A percentile compares a stretch with the other conserved stretches of the same genome.
phyloP scores from a whole-genome alignment of 2,113 vertebrate genomes.

The Coregonus clupeaformis region DNA sequence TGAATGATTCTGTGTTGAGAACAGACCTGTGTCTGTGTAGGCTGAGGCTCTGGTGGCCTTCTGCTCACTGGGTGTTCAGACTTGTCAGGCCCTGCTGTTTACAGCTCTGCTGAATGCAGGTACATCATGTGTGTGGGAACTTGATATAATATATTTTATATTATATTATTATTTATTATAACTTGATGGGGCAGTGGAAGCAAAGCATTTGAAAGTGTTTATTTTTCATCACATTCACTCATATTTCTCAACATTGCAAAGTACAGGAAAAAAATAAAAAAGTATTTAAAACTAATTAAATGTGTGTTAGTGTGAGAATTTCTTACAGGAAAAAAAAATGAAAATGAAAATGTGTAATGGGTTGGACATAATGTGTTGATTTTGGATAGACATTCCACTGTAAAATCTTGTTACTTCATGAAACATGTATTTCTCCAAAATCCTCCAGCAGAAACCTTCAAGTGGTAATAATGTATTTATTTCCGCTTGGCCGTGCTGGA shows the following conservation, averaged over 20 bases:
- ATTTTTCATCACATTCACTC: not conserved
- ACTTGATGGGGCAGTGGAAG: not conserved
- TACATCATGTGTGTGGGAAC: not conserved
- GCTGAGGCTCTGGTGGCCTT: not conserved
- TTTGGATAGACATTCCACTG: slow-evolving; percentile 51
- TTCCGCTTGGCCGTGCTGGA: slow-evolving; percentile 73
- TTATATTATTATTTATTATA: too few relatives aligned
- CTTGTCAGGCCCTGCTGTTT: not conserved
- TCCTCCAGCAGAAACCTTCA: slow-evolving; percentile 72
- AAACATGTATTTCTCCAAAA: slow-evolving; percentile 75
- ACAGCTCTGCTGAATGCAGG: not conserved
- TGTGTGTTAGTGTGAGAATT: too few relatives aligned
- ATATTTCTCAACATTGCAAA: too few relatives aligned
- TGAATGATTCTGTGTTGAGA: not conserved
- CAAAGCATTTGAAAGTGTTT: not conserved
- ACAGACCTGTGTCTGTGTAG: not conserved
- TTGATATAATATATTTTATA: too few relatives aligned
- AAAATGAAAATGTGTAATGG: too few relatives aligned
- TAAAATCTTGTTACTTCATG: slow-evolving; percentile 61
- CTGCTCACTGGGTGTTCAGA: not conserved
- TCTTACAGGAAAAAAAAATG: not conserved
- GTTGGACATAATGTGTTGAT: slow-evolving; percentile 49
- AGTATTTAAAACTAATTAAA: too few relatives aligned
- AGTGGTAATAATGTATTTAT: slow-evolving; percentile 77
- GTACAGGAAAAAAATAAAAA: too few relatives aligned